Base-by-base conservation (phyloP, 2,113 vertebrate genomes). In the Anser cygnoides region DNA sequence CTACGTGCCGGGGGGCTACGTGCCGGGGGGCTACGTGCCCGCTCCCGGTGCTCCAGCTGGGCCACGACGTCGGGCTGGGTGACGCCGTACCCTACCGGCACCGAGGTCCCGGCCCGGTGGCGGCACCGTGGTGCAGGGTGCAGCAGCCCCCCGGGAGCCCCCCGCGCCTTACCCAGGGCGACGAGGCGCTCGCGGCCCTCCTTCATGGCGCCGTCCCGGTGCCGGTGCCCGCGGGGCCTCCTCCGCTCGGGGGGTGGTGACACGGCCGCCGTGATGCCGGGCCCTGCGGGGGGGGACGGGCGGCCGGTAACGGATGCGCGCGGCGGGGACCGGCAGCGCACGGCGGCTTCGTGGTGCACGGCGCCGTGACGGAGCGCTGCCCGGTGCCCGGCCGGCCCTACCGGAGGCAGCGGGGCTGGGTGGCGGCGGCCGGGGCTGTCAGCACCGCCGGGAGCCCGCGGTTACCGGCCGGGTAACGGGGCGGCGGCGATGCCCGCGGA, bases 1-100 rank as follows among this genome's bases (percentile, higher is more conserved):
- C 0, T 26, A 1, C 23, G 50, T 25, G 15, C 39, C 13, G 2
- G 74, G 57, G 74, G 82, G 66, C 35, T 35, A 82, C 9, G 88
- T 11, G 2, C 87, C 18, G 11, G 22, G 49, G 2, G 82, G 74
- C 0, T 50, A 6, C 49, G 88, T 10, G 3, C 87, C 23, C 39
- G 84, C 15, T 85, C 84, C 33, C 70, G 71, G 35, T 75, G 79
- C 66, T 95, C 93, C 92, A 95, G 89, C 93, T 95, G 92, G 15
- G 95, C 93, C 95, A 95, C 79, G 93, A 93, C 94, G 75, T 95
- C 95, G 3, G 93, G 95, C 39, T 94, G 94, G 92, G 84, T 89
- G 95, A 89, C 8, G 16, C 79, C 4, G 84, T 55, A 58, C 83
- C 93, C 95, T 89, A 90, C 14, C 16, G 29, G 54, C 49, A 28